phyloP scores from a whole-genome alignment of 2,113 vertebrate species.

The Notiomystis cincta region DNA sequence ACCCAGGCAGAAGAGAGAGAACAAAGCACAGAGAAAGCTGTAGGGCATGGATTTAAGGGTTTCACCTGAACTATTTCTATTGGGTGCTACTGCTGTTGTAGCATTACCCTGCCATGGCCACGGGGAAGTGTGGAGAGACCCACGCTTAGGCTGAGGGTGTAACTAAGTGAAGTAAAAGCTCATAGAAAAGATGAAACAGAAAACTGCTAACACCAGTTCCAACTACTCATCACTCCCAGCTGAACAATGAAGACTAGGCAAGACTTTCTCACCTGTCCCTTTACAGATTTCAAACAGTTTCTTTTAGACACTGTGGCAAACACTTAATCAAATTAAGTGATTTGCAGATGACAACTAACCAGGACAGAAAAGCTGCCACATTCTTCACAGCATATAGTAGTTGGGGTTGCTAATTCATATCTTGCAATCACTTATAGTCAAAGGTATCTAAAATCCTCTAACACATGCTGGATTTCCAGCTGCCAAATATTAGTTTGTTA shows the following conservation, averaged over 20 bases:
- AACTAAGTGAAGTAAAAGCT: neutral
- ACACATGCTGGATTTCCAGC: neutral
- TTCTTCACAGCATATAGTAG: neutral
- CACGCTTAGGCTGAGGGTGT: neutral
- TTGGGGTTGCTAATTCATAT: neutral
- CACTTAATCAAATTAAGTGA: neutral
- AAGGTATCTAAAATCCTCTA: neutral
- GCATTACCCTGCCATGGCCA: neutral
- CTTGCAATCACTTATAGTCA: neutral
- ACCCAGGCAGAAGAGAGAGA: neutral
- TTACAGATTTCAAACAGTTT: neutral
- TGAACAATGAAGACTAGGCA: neutral
- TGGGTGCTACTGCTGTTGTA: neutral
- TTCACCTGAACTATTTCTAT: neutral
- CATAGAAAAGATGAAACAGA: neutral
- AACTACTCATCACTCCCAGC: neutral
- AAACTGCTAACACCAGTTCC: neutral
- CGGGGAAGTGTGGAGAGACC: neutral
- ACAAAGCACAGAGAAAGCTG: neutral
- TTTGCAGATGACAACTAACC: neutral
- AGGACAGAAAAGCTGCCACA: neutral
- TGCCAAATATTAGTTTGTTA: neutral
- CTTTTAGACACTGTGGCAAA: neutral
- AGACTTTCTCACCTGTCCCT: neutral
- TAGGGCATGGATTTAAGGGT: neutral